These are phyloP conservation scores for Didymodactylos carnosus DNA, from an alignment of 2,888 invertebrate species.

Conservation along the genomic window DNA sequence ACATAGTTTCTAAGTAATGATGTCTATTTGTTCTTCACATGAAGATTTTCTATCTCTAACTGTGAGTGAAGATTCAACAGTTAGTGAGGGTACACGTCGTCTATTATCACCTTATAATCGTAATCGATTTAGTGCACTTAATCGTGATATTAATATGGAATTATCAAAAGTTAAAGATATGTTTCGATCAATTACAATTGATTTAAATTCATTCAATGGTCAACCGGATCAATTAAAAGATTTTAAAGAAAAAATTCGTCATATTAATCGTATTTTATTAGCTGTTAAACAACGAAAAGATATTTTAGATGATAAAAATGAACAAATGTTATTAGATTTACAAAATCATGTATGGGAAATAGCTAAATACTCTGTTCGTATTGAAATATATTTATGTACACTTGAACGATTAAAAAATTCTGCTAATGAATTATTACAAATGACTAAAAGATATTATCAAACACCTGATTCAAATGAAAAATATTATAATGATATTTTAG, in stretches of 20 bases:
- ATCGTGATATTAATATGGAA: background rate
- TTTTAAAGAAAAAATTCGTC: background rate
- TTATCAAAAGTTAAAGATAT: background rate
- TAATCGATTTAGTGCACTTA: background rate
- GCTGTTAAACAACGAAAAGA: background rate
- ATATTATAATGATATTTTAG: background rate
- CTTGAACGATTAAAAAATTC: background rate
- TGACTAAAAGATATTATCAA: background rate
- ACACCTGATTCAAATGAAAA: background rate
- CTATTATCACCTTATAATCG: background rate
- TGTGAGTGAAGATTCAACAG: background rate
- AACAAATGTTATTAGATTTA: background rate
- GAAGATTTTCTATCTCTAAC: background rate
- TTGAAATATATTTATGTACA: background rate
- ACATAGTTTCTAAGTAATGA: too few relatives aligned
- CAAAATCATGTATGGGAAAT: background rate
- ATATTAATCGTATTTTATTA: background rate
- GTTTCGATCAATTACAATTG: background rate
- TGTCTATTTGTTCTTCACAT: background rate
- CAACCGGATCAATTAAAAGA: background rate
- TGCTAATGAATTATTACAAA: background rate
- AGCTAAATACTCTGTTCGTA: background rate
- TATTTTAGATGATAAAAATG: background rate
- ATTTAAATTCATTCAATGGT: background rate
- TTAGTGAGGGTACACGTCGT: background rate